Base-by-base conservation (phyloP, 2,113 vertebrate species). In the Bambusicola thoracicus region DNA sequence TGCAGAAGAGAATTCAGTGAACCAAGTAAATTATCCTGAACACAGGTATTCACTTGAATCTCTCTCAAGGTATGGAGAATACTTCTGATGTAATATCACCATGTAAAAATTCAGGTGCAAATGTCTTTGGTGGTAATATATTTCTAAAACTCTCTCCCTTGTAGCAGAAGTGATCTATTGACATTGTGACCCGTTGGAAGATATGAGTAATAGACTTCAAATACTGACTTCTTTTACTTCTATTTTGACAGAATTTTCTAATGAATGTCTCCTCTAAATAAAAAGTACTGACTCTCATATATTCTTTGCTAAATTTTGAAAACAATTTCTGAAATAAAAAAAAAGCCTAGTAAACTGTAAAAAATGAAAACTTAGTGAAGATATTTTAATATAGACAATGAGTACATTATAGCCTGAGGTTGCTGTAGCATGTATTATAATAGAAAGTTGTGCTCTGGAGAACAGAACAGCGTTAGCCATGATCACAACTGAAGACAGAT, bases 391-490 rank as follows among this genome's bases (percentile, higher is more conserved):
- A 38, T 3, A 49, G 30, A 34, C 3, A 49, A 41, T 2, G 16
- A 3, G 3, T 8, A 15, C 17, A 5, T 22, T 68, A 34, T 21
- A 82, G 6, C 4, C 7, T 6, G 1, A n/a, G 0, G 0, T 3
- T 77, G 25, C 16, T 68, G 32, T 32, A 75, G 14, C 11, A 13
- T 4, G n/a, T 13, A 29, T 81, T 14, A 67, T 38, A 70, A 20
- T 2, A 63, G 29, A 44, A 81, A 84, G 92, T 20, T 1, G 3
- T 30, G 36, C 40, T 43, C 29, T 43, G 25, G 21, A 49, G 30
- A 32, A 83, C 30, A 56, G 29, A n/a, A 29, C 1, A 1, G 11
- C 78, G 46, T 19, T 41, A 74, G 11, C 7, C 20, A 22, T 58
- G 38, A 29, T 20, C 79, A 13, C 38, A 29, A 75, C 46, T 53